Evolutionary conservation across 1,140 invertebrate genomes (phyloP).

Genomic region (Penaeus chinensis): DNA sequence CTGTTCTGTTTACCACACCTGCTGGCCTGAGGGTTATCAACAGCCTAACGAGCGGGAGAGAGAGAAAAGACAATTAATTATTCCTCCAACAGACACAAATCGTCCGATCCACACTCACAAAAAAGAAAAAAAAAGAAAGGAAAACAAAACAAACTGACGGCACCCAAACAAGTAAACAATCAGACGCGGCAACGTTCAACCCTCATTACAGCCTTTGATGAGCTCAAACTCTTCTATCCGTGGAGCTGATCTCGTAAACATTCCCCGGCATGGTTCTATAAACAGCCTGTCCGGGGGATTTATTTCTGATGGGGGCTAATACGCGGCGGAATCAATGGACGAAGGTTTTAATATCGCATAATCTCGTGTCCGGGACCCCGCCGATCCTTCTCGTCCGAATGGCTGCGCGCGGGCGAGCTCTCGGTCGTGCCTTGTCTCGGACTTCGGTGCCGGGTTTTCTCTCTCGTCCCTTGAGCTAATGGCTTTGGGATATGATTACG

Average conservation of each 20-base stretch:
- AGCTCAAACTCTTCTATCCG: constrained; percentile 10
- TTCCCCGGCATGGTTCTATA: constrained; percentile 39
- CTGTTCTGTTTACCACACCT: constrained; percentile 12
- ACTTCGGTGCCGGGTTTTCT: neutral
- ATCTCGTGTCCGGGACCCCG: constrained; percentile 51
- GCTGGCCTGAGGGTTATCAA: constrained; percentile 6
- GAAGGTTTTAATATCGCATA: constrained; percentile 59
- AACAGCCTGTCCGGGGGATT: constrained; percentile 53
- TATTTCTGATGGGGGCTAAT: constrained; percentile 60
- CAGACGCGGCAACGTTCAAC: neutral
- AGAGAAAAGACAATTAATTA: constrained; percentile 24
- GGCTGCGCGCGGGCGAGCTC: no score
- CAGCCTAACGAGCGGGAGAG: neutral
- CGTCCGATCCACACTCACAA: neutral
- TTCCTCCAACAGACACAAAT: constrained; percentile 2
- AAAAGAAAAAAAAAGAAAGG: neutral
- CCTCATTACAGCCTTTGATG: constrained; percentile 18
- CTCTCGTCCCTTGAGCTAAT: neutral
- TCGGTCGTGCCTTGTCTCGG: neutral
- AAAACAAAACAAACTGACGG: neutral
- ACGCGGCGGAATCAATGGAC: constrained; percentile 55
- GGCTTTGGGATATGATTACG: neutral
- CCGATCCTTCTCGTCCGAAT: constrained; percentile 36
- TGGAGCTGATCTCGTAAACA: constrained; percentile 31
- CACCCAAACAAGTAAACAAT: neutral